These are phyloP conservation scores for Philonicus albiceps DNA, from an alignment of 2,888 invertebrate genomes.

Conservation along the genomic window DNA sequence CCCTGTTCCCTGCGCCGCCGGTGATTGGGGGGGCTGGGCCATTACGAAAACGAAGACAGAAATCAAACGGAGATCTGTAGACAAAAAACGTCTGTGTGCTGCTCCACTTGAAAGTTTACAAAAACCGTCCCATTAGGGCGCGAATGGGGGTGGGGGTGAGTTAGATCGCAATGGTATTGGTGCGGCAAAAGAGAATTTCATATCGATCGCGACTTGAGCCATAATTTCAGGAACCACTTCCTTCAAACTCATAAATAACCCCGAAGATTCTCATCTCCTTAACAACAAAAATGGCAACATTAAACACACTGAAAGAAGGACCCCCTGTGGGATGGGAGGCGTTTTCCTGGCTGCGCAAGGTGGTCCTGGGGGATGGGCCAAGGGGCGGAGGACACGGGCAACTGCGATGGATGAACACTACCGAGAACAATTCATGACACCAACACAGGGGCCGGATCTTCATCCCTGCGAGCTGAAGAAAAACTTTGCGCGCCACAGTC, in stretches of 20 bases:
- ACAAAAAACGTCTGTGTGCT: conserved; percentile 40
- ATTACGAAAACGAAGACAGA: conserved; percentile 42
- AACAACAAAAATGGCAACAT: conserved; percentile 49
- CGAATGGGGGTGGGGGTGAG: background rate
- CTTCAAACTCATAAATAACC: conserved; percentile 49
- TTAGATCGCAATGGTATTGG: background rate
- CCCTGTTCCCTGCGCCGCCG: background rate
- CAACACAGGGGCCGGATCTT: conserved; percentile 18
- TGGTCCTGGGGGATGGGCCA: background rate
- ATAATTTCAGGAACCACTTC: conserved; percentile 48
- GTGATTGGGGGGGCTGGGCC: conserved; percentile 20
- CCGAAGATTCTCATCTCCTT: conserved; percentile 49
- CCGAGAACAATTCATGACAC: conserved; percentile 38
- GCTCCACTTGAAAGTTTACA: conserved; percentile 41
- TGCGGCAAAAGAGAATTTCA: conserved; percentile 45
- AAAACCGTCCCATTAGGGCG: conserved; percentile 36
- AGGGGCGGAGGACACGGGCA: background rate
- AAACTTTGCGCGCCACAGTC: conserved; percentile 41
- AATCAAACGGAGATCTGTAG: conserved; percentile 42
- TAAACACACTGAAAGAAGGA: conserved; percentile 46
- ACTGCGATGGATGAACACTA: conserved; percentile 30
- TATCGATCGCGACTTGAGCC: conserved; percentile 49
- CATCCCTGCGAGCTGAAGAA: conserved; percentile 36
- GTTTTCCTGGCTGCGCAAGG: background rate
- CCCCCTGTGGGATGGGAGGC: conserved; percentile 13